Evolutionary conservation across 2,888 invertebrate species (phyloP).

Genomic region (Artemia sp.): DNA sequence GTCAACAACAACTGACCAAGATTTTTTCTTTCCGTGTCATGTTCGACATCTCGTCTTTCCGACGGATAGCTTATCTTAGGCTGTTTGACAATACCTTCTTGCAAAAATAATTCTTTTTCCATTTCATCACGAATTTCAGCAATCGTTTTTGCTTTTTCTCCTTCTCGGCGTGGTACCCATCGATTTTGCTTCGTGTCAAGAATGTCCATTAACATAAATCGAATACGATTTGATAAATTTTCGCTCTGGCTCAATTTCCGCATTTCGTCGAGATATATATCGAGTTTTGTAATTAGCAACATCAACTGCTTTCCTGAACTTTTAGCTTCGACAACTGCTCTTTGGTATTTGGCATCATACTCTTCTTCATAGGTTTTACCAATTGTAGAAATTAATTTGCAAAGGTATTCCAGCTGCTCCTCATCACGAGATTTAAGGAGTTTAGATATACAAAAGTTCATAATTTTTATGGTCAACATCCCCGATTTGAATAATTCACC

Average conservation of each 20-base stretch:
- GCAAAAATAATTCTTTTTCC: too few relatives aligned
- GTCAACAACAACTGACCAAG: too few relatives aligned
- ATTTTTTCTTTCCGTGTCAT: too few relatives aligned
- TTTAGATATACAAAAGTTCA: slow-evolving; percentile 62
- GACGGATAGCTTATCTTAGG: too few relatives aligned
- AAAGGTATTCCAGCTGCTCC: slow-evolving; percentile 80
- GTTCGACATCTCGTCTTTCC: too few relatives aligned
- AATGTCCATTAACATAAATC: slow-evolving; percentile 70
- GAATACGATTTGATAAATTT: slow-evolving; percentile 38
- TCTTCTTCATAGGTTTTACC: slow-evolving; percentile 42
- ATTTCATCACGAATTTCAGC: slow-evolving; percentile 71
- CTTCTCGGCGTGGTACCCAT: slow-evolving; percentile 72
- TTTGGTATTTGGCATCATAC: not conserved
- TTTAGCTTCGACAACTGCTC: too few relatives aligned
- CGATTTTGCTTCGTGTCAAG: slow-evolving; percentile 63
- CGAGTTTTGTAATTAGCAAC: slow-evolving; percentile 30
- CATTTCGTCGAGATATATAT: slow-evolving; percentile 47
- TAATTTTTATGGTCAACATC: slow-evolving; percentile 72
- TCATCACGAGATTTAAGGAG: slow-evolving; percentile 57
- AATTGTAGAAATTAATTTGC: slow-evolving; percentile 74
- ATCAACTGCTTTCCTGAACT: too few relatives aligned
- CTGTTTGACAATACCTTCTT: too few relatives aligned
- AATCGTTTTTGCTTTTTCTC: slow-evolving; percentile 66
- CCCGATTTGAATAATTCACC: slow-evolving; percentile 80
- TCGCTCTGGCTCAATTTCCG: slow-evolving; percentile 47